A percentile compares a stretch with the other conserved stretches of the same genome.
These are phyloP conservation scores for Trichogramma pretiosum DNA, from an alignment of 1,140 invertebrate genomes.

Conservation along the genomic window DNA sequence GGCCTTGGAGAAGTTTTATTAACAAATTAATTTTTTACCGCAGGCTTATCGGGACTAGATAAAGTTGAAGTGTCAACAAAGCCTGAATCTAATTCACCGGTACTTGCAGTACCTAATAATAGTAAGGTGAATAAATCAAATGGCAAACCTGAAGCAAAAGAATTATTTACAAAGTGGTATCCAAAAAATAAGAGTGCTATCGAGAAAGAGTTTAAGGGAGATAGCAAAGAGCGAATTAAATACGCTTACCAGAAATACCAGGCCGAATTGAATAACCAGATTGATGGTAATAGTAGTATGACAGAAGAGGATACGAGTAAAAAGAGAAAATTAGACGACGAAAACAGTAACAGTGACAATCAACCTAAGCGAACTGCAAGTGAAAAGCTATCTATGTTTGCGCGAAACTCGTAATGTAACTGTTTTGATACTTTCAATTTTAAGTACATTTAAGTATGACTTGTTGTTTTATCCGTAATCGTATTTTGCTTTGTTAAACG, in stretches of 20 bases:
- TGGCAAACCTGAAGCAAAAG: conserved; percentile 26
- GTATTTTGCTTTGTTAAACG: background rate
- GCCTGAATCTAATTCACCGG: conserved; percentile 7
- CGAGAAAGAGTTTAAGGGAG: conserved; percentile 47
- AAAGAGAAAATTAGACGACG: conserved; percentile 16
- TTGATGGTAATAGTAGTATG: background rate
- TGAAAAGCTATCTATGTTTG: conserved; percentile 25
- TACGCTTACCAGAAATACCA: conserved; percentile 48
- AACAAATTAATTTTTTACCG: conserved; percentile 12
- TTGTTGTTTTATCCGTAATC: background rate
- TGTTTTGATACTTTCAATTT: too few relatives aligned
- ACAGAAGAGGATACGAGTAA: conserved; percentile 7
- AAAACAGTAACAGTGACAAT: conserved; percentile 13
- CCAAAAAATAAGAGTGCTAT: conserved; percentile 46
- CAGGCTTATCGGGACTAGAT: conserved; percentile 32
- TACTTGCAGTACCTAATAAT: too few relatives aligned
- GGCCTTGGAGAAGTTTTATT: background rate
- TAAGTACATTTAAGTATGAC: too few relatives aligned
- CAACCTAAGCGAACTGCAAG: conserved; percentile 25
- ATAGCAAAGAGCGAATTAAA: conserved; percentile 47
- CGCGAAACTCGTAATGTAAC: too few relatives aligned
- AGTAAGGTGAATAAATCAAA: conserved; percentile 18
- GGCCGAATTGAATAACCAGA: conserved; percentile 19
- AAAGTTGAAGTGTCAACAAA: conserved; percentile 22
- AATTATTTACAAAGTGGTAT: conserved; percentile 52